A percentile compares a stretch with the other conserved stretches of the same genome.
phyloP scores from a whole-genome alignment of 1,140 invertebrate species.

The Drosophila guanche region DNA sequence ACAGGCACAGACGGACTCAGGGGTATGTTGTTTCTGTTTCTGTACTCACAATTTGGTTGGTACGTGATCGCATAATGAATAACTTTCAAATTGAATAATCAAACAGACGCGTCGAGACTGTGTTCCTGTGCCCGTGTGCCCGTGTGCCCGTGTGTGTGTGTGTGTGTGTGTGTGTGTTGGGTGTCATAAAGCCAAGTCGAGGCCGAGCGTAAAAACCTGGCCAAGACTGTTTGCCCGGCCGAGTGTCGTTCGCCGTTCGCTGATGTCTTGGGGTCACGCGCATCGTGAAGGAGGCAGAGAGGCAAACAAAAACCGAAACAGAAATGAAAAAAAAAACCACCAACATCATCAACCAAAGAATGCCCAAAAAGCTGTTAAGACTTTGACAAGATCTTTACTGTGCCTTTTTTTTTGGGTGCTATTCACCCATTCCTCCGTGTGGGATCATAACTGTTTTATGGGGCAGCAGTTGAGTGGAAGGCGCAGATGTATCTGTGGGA shows the following conservation, averaged over 20 bases:
- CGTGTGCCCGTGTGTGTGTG: constrained; percentile 15
- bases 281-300: constrained; percentile 58
- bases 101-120: constrained; percentile 50
- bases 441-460: too few species aligned
- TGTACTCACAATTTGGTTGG: constrained; percentile 32
- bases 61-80: constrained; percentile 82
- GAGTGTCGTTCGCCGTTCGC: constrained; percentile 8
- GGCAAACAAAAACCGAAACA: constrained; percentile 41
- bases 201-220: constrained; percentile 62
- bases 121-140: constrained; percentile 3
- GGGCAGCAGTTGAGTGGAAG: too few species aligned
- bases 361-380: constrained; percentile 16
- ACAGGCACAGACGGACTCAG: neutral
- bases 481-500: too few species aligned
- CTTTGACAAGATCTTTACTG: constrained; percentile 22
- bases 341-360: constrained; percentile 33
- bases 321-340: constrained; percentile 20
- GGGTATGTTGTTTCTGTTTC: neutral
- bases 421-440: neutral
- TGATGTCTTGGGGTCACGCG: constrained; percentile 62
- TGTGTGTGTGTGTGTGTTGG: constrained; percentile 29
- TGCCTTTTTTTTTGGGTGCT: constrained; percentile 2
- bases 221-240: constrained; percentile 56
- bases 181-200: constrained; percentile 75
- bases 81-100: constrained; percentile 82